These are phyloP conservation scores for Aphidoletes aphidimyza DNA, from an alignment of 2,888 invertebrate species.

Conservation along the genomic window DNA sequence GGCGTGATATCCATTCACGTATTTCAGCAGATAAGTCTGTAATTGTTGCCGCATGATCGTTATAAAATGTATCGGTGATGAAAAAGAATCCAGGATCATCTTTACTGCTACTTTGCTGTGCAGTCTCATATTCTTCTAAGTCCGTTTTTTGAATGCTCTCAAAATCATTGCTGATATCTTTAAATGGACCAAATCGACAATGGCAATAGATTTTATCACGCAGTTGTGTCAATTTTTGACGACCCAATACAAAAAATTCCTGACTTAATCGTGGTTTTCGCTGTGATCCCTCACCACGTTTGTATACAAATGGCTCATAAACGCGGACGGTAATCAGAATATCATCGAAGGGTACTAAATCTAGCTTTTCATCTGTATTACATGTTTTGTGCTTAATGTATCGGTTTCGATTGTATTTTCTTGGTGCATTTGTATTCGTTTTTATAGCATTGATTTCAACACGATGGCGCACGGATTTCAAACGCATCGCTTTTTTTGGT, in stretches of 20 bases:
- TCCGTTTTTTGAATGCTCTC: conserved; percentile 55
- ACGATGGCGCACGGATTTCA: conserved; percentile 58
- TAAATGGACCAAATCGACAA: conserved; percentile 73
- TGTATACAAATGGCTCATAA: conserved; percentile 67
- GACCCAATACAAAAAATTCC: conserved; percentile 74
- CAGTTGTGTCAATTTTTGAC: conserved; percentile 76
- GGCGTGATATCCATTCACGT: conserved; percentile 70
- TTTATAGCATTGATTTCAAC: conserved; percentile 52
- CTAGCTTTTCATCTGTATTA: conserved; percentile 41
- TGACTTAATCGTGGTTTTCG: conserved; percentile 67
- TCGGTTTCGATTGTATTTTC: conserved; percentile 48
- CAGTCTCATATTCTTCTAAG: not conserved
- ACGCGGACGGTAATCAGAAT: conserved; percentile 67
- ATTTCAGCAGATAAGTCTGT: conserved; percentile 77
- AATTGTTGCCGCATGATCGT: conserved; percentile 72
- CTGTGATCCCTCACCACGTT: conserved; percentile 59
- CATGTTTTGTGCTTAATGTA: not conserved
- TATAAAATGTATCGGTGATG: conserved; percentile 82
- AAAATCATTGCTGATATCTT: conserved; percentile 69
- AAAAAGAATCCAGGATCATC: conserved; percentile 75
- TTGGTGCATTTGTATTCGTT: conserved; percentile 56
- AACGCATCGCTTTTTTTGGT: conserved; percentile 56
- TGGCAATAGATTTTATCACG: conserved; percentile 80
- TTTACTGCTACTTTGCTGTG: not conserved
- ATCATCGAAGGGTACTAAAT: conserved; percentile 64